Base-by-base conservation (phyloP, 2,888 invertebrate genomes). In the Allolobophora icterica region DNA sequence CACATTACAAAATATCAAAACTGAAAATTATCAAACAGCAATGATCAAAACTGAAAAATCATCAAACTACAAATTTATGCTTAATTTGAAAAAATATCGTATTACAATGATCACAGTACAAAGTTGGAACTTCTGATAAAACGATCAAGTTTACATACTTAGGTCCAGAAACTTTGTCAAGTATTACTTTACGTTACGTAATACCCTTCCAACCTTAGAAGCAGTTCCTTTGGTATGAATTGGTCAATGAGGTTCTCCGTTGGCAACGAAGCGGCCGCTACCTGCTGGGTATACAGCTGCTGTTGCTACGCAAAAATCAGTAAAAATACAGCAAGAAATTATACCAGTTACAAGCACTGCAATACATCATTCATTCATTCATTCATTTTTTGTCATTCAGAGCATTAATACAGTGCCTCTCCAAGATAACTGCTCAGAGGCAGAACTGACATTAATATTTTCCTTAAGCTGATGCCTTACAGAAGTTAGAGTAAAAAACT, bases 191-290 rank as follows among this genome's bases (percentile, higher is more conserved):
- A 71, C 8, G 13, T 35, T 30, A 30, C 33, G 84, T 35, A 84
- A 33, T 35, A 35, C 21, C 19, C 19, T 87, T 87, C 24, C 35
- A n/a, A 87, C 87, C 87, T 87, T 35, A 87, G 87, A 87, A 87
- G 87, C 87, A 87, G 87, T 87, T 87, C 87, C 38, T 87, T 87
- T 87, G 87, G 87, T 35, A 87, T 87, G 35, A 87, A 13, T 87
- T 87, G 87, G 34, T 87, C 38, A 24, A 87, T 87, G 24, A 87
- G 87, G 38, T 87, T 87, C 19, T 87, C 34, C 4, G 38, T 33
- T 11, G 87, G 87, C 38, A 38, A 34, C 17, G 34, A 38, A 87
- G n/a, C 2, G 34, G 35, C 6, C 5, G 87, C 38, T 0, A 24
- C 35, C 35, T 35, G 87, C 35, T 87, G 87, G 8, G 33, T 33